These are phyloP conservation scores for Chamaetylas fuelleborni DNA, from an alignment of 2,113 vertebrate genomes.

Conservation along the genomic window DNA sequence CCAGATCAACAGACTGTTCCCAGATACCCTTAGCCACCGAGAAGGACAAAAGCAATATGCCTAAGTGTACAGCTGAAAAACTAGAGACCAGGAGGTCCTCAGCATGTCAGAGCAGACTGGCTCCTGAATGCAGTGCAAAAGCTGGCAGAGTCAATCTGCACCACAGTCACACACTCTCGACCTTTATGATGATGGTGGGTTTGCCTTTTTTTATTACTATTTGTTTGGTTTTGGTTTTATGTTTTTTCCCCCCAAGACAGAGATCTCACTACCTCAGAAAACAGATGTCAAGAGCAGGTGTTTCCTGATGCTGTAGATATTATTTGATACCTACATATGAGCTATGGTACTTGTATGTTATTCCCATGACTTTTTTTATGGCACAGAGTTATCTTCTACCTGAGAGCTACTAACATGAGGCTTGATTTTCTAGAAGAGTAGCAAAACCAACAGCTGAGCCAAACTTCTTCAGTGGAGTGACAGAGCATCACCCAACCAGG, in stretches of 20 bases:
- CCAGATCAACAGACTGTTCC: background rate
- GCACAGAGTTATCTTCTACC: background rate
- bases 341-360: background rate
- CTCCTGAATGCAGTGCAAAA: background rate
- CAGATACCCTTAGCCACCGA: background rate
- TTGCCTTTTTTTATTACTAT: background rate
- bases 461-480: background rate
- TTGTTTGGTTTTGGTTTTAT: background rate
- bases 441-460: background rate
- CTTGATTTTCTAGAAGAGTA: background rate
- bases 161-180: background rate
- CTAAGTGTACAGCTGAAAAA: background rate
- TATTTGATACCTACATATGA: background rate
- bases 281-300: background rate
- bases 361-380: background rate
- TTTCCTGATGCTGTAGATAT: background rate
- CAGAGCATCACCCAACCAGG: background rate
- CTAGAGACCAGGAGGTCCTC: background rate
- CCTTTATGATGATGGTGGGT: background rate
- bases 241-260: rapidly evolving
- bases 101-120: background rate
- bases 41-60: background rate
- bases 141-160: background rate
- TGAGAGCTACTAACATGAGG: background rate
- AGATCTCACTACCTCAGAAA: background rate